Conservation (phyloP, 2,113 vertebrate species). For the Leiothrix lutea region DNA sequence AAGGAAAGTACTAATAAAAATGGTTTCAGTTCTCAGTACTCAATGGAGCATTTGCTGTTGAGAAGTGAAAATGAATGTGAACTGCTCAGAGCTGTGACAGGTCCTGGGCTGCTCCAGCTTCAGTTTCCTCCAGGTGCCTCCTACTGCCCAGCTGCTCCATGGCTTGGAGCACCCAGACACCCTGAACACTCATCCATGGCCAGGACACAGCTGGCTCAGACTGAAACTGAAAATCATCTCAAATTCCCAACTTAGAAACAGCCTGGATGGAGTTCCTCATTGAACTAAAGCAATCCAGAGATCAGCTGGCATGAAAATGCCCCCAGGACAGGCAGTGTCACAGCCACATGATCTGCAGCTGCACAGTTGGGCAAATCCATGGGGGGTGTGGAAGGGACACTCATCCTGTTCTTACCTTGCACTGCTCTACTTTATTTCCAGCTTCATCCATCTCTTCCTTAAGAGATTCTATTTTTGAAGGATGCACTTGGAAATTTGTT, state of each 20-base stretch:
- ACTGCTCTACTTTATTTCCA: slow-evolving; percentile 96
- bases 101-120: background rate
- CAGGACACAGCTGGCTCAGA: background rate
- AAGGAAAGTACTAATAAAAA: background rate
- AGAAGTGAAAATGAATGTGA: background rate
- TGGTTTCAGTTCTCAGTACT: background rate
- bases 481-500: slow-evolving; percentile 95
- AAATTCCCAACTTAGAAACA: background rate
- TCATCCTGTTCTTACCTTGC: slow-evolving; percentile 83
- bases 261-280: background rate
- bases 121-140: background rate
- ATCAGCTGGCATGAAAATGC: background rate
- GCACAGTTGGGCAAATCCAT: background rate
- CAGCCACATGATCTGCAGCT: background rate
- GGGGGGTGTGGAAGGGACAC: background rate
- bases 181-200: background rate
- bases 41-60: background rate
- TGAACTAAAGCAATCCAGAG: background rate
- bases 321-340: background rate
- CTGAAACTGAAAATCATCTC: background rate
- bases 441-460: slow-evolving; percentile 98
- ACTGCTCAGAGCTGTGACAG: background rate
- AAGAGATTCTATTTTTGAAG: slow-evolving; percentile 93
- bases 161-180: background rate
- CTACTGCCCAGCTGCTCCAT: background rate